A percentile compares a stretch with the other conserved stretches of the same genome.
These are phyloP conservation scores for Drosophila paulistorum DNA, from an alignment of 1,140 invertebrate species.

Conservation along the genomic window DNA sequence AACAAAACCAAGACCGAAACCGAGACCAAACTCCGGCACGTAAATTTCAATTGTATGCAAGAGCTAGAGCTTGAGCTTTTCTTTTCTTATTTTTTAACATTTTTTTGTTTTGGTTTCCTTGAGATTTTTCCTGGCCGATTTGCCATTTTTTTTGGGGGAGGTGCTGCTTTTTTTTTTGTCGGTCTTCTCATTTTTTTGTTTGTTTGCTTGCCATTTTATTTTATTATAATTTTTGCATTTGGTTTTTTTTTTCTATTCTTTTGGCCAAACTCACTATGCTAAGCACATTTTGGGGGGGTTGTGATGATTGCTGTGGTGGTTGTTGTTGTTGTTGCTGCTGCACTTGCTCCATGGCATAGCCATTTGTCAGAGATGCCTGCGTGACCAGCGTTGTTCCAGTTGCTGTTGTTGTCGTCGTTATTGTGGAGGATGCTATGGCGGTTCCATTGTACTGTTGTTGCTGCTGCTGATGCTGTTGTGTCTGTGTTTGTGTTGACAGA, in stretches of 20 bases:
- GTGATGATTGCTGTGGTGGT: conserved; percentile 56
- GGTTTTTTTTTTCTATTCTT: conserved; percentile 32
- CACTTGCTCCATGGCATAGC: conserved; percentile 73
- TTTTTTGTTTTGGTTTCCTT: conserved; percentile 27
- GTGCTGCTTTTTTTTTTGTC: conserved; percentile 4
- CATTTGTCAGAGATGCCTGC: conserved; percentile 74
- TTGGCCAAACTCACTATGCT: conserved; percentile 76
- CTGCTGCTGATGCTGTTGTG: conserved; percentile 19
- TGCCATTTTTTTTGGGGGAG: conserved; percentile 1
- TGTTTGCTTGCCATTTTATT: conserved; percentile 55
- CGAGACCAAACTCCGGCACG: conserved; percentile 62
- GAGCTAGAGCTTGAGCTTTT: conserved; percentile 14
- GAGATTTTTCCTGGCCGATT: background rate
- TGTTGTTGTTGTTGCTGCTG: conserved; percentile 60
- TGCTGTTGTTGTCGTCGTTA: conserved; percentile 51
- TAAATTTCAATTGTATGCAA: conserved; percentile 75
- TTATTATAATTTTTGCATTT: conserved; percentile 72
- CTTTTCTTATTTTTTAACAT: conserved; percentile 30
- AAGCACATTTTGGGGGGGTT: conserved; percentile 73
- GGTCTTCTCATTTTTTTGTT: background rate
- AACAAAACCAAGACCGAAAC: conserved; percentile 41
- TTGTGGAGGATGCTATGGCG: conserved; percentile 41
- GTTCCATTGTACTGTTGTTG: conserved; percentile 65
- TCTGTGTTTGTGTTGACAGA: conserved; percentile 79
- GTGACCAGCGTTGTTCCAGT: conserved; percentile 46